Evolutionary conservation across 2,888 invertebrate species (phyloP).

Genomic region (Heteromurus nitidus): DNA sequence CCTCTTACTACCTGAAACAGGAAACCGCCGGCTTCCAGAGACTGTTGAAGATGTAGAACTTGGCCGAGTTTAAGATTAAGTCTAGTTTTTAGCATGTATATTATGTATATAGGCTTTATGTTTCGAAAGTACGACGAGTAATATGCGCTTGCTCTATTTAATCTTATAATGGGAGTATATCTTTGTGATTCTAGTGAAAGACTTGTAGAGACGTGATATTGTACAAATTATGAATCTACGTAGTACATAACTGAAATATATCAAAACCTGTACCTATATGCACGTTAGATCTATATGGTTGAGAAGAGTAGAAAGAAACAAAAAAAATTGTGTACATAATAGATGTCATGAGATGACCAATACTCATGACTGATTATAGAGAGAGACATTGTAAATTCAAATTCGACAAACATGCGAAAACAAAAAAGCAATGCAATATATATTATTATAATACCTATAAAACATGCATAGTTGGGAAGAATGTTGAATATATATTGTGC

Average conservation of each 20-base stretch:
- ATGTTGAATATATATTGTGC: too few species aligned
- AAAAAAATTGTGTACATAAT: too few species aligned
- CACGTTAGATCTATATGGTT: too few species aligned
- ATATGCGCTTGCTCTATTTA: too few species aligned
- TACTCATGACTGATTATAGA: too few species aligned
- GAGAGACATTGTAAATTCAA: too few species aligned
- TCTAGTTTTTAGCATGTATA: background rate
- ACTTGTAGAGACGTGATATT: background rate
- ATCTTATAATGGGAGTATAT: background rate
- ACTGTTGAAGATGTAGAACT: constrained; percentile 69
- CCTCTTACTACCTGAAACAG: constrained; percentile 70
- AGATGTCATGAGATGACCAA: too few species aligned
- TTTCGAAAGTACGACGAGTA: background rate
- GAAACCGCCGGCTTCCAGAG: constrained; percentile 68
- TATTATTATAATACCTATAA: background rate
- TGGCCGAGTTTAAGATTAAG: background rate
- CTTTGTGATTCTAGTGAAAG: background rate
- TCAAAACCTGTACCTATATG: background rate
- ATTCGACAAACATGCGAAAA: background rate
- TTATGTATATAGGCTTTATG: background rate
- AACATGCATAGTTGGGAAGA: background rate
- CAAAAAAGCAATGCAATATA: too few species aligned
- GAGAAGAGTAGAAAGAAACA: too few species aligned
- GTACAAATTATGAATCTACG: background rate
- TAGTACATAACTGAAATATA: background rate